Base-by-base conservation (phyloP, 2,113 vertebrate genomes). In the Semnornis frantzii region DNA sequence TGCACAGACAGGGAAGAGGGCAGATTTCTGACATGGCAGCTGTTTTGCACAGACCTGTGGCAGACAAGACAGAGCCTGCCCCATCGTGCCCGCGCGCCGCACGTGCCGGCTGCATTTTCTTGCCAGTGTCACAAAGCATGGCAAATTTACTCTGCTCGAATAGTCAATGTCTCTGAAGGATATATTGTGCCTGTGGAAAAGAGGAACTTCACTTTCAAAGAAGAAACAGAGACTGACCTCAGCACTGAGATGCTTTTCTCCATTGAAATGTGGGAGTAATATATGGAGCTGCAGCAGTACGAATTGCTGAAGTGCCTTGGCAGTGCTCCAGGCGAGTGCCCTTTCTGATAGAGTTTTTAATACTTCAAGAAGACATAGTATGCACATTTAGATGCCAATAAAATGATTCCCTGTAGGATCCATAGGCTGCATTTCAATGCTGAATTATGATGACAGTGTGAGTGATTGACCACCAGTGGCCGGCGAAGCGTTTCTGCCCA, bases 301-400 rank as follows among this genome's bases (percentile, higher is more conserved):
- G 75, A 91, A 80, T 28, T 63, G 82, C 90, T 80, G 90, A 82
- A 84, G 58, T 4, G 13, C 83, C n/a, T 64, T 93, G 93, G 83
- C 34, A 0, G n/a, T 5, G 17, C 58, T 95, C 85, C 92, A 92
- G 52, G 65, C 12, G 19, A 85, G 39, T 72, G 92, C 69, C 68
- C 74, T 86, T 90, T 71, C 65, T 93, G 88, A 69, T 78, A 65
- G 83, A 84, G 70, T 54, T 95, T 77, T 90, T 94, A 92, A 86
- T 86, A 92, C 88, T 78, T 96, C 92, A 88, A 62, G 83, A 94
- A 92, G 92, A 93, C 28, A 34, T 58, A 95, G 65, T 50, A 34
- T n/a, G 70, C 7, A 6, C 79, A 46, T 88, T 95, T 92, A 93
- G 80, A 81, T 86, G 77, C 80, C 90, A 92, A 86, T 78, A 55